Evolutionary conservation across 1,140 invertebrate species (phyloP).

Genomic region (Rhopalosiphum padi): DNA sequence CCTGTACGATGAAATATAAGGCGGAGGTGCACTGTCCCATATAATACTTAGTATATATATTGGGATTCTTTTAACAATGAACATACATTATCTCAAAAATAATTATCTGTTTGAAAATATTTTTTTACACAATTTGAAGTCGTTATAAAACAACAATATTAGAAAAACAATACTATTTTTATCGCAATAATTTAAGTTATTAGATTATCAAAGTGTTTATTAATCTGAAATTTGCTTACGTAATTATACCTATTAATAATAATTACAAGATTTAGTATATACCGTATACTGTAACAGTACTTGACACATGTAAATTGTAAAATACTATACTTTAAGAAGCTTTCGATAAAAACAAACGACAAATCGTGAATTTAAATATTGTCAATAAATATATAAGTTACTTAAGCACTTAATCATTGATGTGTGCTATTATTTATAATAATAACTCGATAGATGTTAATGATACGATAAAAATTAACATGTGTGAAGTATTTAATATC

Average conservation of each 20-base stretch:
- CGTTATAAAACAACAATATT: not conserved
- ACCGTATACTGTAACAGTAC: too few species aligned
- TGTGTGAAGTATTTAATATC: not conserved
- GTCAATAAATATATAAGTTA: not conserved
- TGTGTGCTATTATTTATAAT: not conserved
- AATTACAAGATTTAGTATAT: too few species aligned
- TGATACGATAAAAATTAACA: not conserved
- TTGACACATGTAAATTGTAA: not conserved
- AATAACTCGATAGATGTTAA: not conserved
- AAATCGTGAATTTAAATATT: too few species aligned
- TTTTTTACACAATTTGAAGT: not conserved
- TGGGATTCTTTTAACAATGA: not conserved
- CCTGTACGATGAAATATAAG: not conserved
- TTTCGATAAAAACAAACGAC: not conserved
- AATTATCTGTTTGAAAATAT: not conserved
- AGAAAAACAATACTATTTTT: not conserved
- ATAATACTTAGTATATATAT: not conserved
- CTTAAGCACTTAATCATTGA: not conserved
- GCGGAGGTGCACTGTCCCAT: not conserved
- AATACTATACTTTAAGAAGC: not conserved
- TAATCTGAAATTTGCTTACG: not conserved
- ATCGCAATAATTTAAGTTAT: not conserved
- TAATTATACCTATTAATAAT: not conserved
- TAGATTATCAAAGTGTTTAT: not conserved
- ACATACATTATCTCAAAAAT: not conserved